A percentile compares a stretch with the other conserved stretches of the same genome.
These are phyloP conservation scores for Paralichthys olivaceus DNA, from an alignment of 2,113 vertebrate genomes.

Conservation along the genomic window DNA sequence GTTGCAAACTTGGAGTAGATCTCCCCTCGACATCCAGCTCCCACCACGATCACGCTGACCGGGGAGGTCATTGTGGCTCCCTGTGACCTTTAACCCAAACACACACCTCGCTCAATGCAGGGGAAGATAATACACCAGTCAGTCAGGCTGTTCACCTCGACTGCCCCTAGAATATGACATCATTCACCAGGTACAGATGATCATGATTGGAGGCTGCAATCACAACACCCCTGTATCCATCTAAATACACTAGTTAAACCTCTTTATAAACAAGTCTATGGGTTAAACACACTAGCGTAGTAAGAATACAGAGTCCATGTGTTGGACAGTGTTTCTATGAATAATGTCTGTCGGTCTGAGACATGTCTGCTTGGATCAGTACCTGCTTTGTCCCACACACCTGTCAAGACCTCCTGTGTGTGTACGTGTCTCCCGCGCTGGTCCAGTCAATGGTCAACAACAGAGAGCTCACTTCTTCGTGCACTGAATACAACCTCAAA, in stretches of 20 bases:
- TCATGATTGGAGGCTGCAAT: too few species aligned
- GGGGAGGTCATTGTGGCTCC: slow-evolving; percentile 67
- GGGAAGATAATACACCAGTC: background rate
- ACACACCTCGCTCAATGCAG: background rate
- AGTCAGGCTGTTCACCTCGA: background rate
- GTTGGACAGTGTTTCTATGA: background rate
- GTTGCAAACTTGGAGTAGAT: slow-evolving; percentile 76
- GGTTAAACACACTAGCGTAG: background rate
- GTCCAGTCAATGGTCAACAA: background rate
- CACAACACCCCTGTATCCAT: too few species aligned
- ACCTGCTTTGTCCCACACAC: slow-evolving; percentile 59
- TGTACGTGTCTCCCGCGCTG: background rate
- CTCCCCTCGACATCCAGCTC: slow-evolving; percentile 81
- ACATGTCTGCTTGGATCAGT: background rate
- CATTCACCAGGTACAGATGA: background rate
- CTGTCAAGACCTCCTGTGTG: slow-evolving; percentile 7
- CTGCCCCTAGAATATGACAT: background rate
- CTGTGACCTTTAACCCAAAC: slow-evolving; percentile 42
- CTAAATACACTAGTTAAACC: too few species aligned
- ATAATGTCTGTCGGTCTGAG: background rate
- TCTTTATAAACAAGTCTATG: too few species aligned
- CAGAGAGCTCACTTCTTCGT: slow-evolving; percentile 24
- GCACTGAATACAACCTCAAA: background rate
- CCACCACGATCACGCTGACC: slow-evolving; percentile 81
- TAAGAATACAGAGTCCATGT: background rate